These are phyloP conservation scores for Oncopodura yosiiana DNA, from an alignment of 1,140 invertebrate species.

Conservation along the genomic window DNA sequence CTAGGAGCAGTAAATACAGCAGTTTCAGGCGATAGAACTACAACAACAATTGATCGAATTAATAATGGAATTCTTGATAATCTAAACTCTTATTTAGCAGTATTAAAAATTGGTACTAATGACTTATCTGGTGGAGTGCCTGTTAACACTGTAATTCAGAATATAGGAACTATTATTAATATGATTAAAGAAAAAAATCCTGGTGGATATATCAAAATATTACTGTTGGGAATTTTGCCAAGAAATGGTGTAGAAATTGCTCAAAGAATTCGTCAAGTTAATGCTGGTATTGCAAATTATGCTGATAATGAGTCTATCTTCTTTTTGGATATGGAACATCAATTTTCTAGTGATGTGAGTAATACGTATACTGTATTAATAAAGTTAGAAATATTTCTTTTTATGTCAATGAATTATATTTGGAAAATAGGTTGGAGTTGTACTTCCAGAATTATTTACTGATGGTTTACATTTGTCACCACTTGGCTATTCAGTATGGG, in stretches of 20 bases:
- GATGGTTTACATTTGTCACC: slow-evolving; percentile 1
- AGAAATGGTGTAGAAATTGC: not conserved
- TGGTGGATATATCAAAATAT: not conserved
- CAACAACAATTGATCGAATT: slow-evolving; percentile 8
- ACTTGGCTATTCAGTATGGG: slow-evolving; percentile 1
- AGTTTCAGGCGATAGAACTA: slow-evolving; percentile 5
- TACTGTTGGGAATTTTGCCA: slow-evolving; percentile 8
- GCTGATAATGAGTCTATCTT: not conserved
- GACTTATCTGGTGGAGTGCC: not conserved
- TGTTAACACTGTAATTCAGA: not conserved
- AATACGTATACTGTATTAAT: too few relatives aligned
- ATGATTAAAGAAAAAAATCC: slow-evolving; percentile 10
- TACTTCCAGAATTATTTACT: not conserved
- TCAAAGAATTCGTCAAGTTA: slow-evolving; percentile 2
- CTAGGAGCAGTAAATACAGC: slow-evolving; percentile 3
- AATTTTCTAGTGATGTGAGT: slow-evolving; percentile 1
- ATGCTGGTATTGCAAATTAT: not conserved
- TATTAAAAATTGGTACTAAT: slow-evolving; percentile 20
- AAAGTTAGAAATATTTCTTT: too few relatives aligned
- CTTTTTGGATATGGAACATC: slow-evolving; percentile 12
- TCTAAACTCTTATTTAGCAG: not conserved
- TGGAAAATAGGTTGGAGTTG: too few relatives aligned
- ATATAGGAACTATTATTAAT: slow-evolving; percentile 1
- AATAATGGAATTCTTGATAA: slow-evolving; percentile 9
- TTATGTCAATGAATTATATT: too few relatives aligned